Conservation (phyloP, 2,113 vertebrate species). For the Cairina moschata region DNA sequence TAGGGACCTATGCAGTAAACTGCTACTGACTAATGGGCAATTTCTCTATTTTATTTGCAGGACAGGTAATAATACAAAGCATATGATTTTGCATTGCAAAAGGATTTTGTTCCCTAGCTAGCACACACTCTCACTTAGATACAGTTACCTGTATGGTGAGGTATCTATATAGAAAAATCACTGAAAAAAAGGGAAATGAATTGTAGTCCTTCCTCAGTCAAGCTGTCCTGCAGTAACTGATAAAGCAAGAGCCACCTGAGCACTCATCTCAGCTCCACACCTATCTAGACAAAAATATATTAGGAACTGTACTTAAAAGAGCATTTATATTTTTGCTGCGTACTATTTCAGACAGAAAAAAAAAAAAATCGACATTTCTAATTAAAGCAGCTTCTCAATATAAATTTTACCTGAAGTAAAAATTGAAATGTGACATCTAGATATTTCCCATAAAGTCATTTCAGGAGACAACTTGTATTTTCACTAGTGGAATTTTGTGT, state of each 20-base stretch:
- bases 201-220: neutral
- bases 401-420: neutral
- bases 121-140: neutral
- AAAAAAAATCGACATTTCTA: neutral
- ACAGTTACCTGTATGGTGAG: neutral
- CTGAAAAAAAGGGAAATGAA: neutral
- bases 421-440: neutral
- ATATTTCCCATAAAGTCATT: neutral
- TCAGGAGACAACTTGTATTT: neutral
- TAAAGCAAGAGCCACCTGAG: neutral
- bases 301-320: neutral
- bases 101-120: neutral
- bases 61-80: neutral
- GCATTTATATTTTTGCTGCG: neutral
- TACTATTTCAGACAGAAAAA: neutral
- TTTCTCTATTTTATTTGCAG: slow-evolving; percentile 5
- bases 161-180: neutral
- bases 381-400: neutral
- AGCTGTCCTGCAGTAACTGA: neutral
- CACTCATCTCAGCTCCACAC: neutral
- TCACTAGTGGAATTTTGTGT: neutral
- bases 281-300: neutral
- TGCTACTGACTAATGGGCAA: neutral
- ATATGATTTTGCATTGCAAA: neutral
- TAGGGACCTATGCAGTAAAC: neutral